Base-by-base conservation (phyloP, 2,113 vertebrate species). In the Neoarius graeffei region DNA sequence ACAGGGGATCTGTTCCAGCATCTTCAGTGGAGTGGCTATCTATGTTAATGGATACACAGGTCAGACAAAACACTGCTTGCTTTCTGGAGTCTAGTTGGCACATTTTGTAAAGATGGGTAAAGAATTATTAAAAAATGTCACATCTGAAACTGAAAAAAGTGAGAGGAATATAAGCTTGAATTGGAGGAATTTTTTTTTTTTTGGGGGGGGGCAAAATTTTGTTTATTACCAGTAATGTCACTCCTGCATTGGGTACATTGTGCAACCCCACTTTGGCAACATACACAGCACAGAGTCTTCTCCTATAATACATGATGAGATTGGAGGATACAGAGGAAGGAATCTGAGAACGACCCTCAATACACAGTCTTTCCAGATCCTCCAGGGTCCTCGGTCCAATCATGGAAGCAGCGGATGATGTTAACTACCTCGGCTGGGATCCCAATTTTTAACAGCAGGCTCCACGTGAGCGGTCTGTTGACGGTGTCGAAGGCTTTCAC, bases 41-140 rank as follows among this genome's bases (percentile, higher is more conserved):
- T 98, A 98, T 89, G 98, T 99, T 91, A 99, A 99, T 85, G 98
- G 98, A 90, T 97, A 98, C 91, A 99, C 98, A 96, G 97, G 98
- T 99, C 93, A 93, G 93, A 85, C 17, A 20, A 52, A 77, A 76
- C 71, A 30, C 17, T 66, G 83, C 10, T 81, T 42, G 48, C 10
- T 42, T 62, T 56, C 25, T 56, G 25, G n/a, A 77, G 4, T 77
- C 50, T 14, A 35, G 17, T 20, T 81, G 30, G 9, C 30, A 60
- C 30, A 19, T 79, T 56, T 57, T 59, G 54, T 81, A 59, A 57
- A 27, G 50, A 56, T 81, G 14, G 14, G 48, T 54, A 54, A 54
- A 30, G 25, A 25, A n/a, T 77, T 77, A 23, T n/a, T n/a, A 52
- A 11, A 50, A 50, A 69, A 73, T 20, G 50, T n/a, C 25, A 54